Percentiles rank a stretch among this genome's conserved stretches.
Evolutionary conservation across 2,797 vertebrate species (phyloP).

Genomic region (Enteromius afrohamiltoni): DNA sequence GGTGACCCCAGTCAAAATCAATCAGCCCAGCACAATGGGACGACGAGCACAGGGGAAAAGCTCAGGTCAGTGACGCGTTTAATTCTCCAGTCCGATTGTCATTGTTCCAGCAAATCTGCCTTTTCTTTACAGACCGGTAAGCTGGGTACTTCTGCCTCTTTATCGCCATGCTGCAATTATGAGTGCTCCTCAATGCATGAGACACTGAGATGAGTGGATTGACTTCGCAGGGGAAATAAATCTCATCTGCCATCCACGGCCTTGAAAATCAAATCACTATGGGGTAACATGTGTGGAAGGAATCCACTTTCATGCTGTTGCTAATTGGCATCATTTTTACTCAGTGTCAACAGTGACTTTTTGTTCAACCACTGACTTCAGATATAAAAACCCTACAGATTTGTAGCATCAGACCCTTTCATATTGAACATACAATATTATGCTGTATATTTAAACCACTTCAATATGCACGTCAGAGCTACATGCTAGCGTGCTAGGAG

Average conservation of each 20-base stretch:
- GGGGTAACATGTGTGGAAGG: constrained; percentile 66
- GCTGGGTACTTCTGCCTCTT: constrained; percentile 66
- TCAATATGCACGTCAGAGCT: not conserved
- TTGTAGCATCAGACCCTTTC: not conserved
- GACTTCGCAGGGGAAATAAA: constrained; percentile 76
- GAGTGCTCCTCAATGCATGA: constrained; percentile 75
- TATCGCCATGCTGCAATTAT: constrained; percentile 71
- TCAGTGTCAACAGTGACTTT: constrained; percentile 9
- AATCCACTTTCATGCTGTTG: constrained; percentile 62
- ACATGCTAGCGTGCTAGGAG: not conserved
- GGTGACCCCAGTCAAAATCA: constrained; percentile 79
- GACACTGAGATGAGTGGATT: constrained; percentile 81
- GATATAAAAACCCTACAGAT: too few relatives aligned
- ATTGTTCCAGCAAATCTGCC: constrained; percentile 66
- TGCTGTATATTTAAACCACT: not conserved
- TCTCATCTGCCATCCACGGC: constrained; percentile 78
- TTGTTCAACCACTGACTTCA: not conserved
- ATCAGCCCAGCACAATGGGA: constrained; percentile 75
- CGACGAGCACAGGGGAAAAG: constrained; percentile 67
- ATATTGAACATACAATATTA: not conserved
- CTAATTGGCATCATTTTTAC: constrained; percentile 4
- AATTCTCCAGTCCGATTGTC: constrained; percentile 71
- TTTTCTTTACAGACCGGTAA: constrained; percentile 65
- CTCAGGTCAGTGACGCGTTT: constrained; percentile 69
- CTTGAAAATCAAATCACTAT: constrained; percentile 75